Evolutionary conservation across 2,888 invertebrate species (phyloP).

Genomic region (Falcaria lacertinaria): DNA sequence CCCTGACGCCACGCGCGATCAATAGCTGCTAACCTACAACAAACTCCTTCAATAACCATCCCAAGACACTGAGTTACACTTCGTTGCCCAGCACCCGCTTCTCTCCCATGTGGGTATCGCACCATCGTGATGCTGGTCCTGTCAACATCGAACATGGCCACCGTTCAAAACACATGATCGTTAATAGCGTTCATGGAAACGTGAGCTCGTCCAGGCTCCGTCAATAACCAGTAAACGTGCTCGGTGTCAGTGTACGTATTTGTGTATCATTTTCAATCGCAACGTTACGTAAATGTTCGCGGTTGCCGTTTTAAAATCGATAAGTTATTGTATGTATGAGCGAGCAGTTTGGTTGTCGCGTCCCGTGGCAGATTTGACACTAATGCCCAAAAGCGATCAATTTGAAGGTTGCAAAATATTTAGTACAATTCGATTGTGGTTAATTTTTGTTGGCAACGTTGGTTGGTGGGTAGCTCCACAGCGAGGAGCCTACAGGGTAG

Average conservation of each 20-base stretch:
- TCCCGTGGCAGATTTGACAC: not conserved
- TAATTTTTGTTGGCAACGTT: too few species aligned
- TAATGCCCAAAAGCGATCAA: not conserved
- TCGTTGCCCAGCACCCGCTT: not conserved
- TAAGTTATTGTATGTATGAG: constrained; percentile 43
- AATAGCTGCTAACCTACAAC: constrained; percentile 45
- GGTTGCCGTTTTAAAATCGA: constrained; percentile 49
- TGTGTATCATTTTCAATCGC: constrained; percentile 28
- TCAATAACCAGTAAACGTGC: constrained; percentile 11
- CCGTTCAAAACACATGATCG: constrained; percentile 64
- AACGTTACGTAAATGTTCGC: constrained; percentile 59
- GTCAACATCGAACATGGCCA: constrained; percentile 51
- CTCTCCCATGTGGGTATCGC: constrained; percentile 17
- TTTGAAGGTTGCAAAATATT: not conserved
- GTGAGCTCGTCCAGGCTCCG: constrained; percentile 41
- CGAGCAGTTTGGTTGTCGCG: constrained; percentile 24
- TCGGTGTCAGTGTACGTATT: constrained; percentile 18
- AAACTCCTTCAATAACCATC: constrained; percentile 20
- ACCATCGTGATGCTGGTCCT: constrained; percentile 38
- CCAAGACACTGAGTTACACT: constrained; percentile 8
- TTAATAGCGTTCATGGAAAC: constrained; percentile 29
- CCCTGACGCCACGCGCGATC: constrained; percentile 50
- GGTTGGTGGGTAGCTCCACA: too few species aligned
- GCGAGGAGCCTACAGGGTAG: not conserved
- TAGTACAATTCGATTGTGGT: not conserved